A percentile compares a stretch with the other conserved stretches of the same genome.
phyloP scores from a whole-genome alignment of 2,797 vertebrate species.

The Enteromius radiatus region DNA sequence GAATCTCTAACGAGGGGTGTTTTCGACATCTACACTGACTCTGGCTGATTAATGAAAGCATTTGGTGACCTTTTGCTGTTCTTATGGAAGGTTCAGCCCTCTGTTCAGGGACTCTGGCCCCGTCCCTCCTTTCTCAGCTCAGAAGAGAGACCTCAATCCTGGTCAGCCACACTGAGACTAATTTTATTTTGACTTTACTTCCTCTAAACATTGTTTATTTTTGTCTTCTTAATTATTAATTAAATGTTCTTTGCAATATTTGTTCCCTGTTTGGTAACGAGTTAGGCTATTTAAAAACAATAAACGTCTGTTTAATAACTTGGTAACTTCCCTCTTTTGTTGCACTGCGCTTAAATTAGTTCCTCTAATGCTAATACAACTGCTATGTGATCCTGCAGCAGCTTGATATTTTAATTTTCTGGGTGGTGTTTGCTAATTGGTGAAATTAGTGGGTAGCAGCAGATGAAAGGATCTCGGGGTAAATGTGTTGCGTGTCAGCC shows the following conservation, averaged over 20 bases:
- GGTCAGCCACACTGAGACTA: constrained; percentile 16
- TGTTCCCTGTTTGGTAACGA: not conserved
- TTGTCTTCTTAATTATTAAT: not conserved
- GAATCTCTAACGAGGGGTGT: constrained; percentile 63
- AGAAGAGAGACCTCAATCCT: constrained; percentile 21
- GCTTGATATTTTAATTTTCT: constrained; percentile 53
- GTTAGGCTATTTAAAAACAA: not conserved
- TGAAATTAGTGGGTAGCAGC: constrained; percentile 42
- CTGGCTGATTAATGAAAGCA: constrained; percentile 78
- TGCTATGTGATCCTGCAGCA: constrained; percentile 41
- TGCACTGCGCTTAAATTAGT: not conserved
- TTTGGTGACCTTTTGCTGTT: constrained; percentile 82
- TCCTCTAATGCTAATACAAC: constrained; percentile 43
- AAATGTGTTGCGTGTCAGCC: constrained; percentile 47
- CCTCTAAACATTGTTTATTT: not conserved
- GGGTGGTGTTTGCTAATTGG: constrained; percentile 39
- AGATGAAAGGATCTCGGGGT: constrained; percentile 49
- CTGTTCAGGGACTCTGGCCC: constrained; percentile 63
- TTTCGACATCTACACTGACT: constrained; percentile 64
- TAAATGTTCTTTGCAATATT: not conserved
- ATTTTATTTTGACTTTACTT: not conserved
- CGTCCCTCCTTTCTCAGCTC: constrained; percentile 21
- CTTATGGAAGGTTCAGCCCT: constrained; percentile 77
- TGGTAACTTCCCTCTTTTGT: not conserved
- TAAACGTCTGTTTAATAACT: not conserved